Conservation (phyloP, 2,113 vertebrate species). For the Ia io region DNA sequence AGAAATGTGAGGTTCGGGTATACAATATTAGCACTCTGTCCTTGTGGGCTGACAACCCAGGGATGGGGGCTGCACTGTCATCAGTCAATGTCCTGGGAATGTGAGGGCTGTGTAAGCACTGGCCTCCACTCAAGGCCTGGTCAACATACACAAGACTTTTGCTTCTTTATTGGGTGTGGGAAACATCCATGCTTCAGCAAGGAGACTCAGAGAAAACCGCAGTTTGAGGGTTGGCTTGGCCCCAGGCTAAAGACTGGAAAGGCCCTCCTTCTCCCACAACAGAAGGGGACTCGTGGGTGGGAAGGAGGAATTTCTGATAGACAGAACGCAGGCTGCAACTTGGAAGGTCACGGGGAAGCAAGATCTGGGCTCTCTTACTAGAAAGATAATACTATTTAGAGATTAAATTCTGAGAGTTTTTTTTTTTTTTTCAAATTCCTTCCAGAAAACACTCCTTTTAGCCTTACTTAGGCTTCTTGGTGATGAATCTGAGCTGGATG, state of each 20-base stretch:
- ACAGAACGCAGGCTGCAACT: constrained; percentile 74
- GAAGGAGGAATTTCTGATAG: constrained; percentile 81
- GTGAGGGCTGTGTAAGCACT: constrained; percentile 25
- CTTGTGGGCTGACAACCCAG: neutral
- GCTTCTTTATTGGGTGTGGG: constrained; percentile 74
- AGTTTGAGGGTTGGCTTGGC: constrained; percentile 76
- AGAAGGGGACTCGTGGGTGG: constrained; percentile 77
- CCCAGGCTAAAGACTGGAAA: constrained; percentile 80
- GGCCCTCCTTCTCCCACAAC: constrained; percentile 81
- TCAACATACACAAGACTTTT: constrained; percentile 43
- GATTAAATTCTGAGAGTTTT: constrained; percentile 71
- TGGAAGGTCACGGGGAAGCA: constrained; percentile 77
- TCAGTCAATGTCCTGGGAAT: neutral
- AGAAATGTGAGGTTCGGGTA: neutral
- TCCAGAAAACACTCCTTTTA: constrained; percentile 71
- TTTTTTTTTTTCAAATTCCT: constrained; percentile 46
- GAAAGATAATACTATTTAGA: constrained; percentile 69
- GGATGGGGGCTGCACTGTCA: neutral
- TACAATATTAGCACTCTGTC: neutral
- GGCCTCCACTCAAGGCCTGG: constrained; percentile 51
- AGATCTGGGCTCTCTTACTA: constrained; percentile 76
- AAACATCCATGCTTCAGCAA: constrained; percentile 66
- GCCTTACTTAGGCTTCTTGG: constrained; percentile 53
- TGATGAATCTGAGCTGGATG: constrained; percentile 25
- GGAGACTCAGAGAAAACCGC: constrained; percentile 77